Percentiles rank a stretch among this genome's conserved stretches.
Conservation (phyloP, 2,797 vertebrate genomes). For the Mastacembelus armatus region DNA sequence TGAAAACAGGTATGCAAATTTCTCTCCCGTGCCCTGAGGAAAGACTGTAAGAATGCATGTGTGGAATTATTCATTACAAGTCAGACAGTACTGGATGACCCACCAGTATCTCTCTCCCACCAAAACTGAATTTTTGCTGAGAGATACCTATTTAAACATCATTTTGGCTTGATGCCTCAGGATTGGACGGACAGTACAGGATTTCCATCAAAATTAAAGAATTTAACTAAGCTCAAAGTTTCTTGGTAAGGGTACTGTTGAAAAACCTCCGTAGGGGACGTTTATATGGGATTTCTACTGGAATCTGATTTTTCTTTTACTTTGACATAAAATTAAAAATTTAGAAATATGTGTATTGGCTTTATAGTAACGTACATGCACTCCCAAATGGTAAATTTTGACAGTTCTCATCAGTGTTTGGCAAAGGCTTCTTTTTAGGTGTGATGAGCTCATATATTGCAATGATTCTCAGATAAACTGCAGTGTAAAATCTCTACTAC, state of each 20-base stretch:
- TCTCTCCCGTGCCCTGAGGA: conserved; percentile 44
- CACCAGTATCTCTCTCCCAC: conserved; percentile 9
- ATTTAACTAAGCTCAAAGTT: conserved; percentile 31
- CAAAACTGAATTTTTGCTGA: conserved; percentile 7
- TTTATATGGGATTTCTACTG: background rate
- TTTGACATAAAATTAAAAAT: background rate
- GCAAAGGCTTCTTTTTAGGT: background rate
- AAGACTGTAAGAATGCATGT: conserved; percentile 44
- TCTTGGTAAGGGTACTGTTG: conserved; percentile 21
- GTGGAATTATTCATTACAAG: conserved; percentile 69
- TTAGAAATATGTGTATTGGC: background rate
- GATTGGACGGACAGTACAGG: conserved; percentile 8
- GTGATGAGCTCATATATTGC: background rate
- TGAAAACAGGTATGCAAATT: conserved; percentile 55
- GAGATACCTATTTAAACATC: background rate
- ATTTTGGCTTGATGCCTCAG: conserved; percentile 18
- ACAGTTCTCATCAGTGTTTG: background rate
- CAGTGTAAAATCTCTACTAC: background rate
- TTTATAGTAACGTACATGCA: background rate
- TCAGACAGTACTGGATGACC: conserved; percentile 27
- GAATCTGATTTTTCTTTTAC: background rate
- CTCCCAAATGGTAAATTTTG: background rate
- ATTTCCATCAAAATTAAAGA: conserved; percentile 32
- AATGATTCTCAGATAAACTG: conserved; percentile 9
- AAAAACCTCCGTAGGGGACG: conserved; percentile 2